Percentiles rank a stretch among this genome's conserved stretches.
Evolutionary conservation across 2,797 vertebrate species (phyloP).

Genomic region (Synanceia verrucosa): DNA sequence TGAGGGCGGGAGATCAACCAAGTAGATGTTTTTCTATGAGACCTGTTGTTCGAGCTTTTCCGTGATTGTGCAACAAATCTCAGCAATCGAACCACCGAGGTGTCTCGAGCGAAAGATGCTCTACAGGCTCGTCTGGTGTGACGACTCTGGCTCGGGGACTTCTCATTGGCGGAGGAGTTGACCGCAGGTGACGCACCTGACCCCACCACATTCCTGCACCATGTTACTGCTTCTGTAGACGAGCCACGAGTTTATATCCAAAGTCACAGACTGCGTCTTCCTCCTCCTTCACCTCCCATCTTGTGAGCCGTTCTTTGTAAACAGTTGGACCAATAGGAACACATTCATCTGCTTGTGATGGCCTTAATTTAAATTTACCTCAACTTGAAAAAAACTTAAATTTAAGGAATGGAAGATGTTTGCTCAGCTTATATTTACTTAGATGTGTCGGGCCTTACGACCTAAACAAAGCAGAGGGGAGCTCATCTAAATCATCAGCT

Average conservation of each 20-base stretch:
- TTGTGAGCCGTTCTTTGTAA: slow-evolving; percentile 4
- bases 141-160: slow-evolving; percentile 37
- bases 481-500: neutral
- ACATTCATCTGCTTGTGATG: neutral
- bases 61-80: slow-evolving; percentile 82
- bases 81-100: slow-evolving; percentile 44
- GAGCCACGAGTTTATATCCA: slow-evolving; percentile 21
- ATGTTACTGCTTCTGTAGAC: slow-evolving; percentile 33
- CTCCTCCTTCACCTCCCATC: slow-evolving; percentile 9
- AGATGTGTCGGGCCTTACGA: neutral
- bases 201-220: slow-evolving; percentile 63
- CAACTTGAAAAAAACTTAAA: neutral
- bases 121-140: slow-evolving; percentile 80
- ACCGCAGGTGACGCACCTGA: slow-evolving; percentile 54
- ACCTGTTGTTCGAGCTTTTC: slow-evolving; percentile 77
- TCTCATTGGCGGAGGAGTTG: slow-evolving; percentile 59
- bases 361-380: neutral
- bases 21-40: slow-evolving; percentile 39
- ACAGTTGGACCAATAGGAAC: neutral
- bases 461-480: slow-evolving; percentile 5
- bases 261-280: neutral
- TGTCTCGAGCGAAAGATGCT: slow-evolving; percentile 70
- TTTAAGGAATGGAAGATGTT: slow-evolving; percentile 27
- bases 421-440: slow-evolving; percentile 41
- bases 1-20: slow-evolving; percentile 30